Evolutionary conservation across 2,113 vertebrate genomes (phyloP).

Genomic region (Abramis brama): DNA sequence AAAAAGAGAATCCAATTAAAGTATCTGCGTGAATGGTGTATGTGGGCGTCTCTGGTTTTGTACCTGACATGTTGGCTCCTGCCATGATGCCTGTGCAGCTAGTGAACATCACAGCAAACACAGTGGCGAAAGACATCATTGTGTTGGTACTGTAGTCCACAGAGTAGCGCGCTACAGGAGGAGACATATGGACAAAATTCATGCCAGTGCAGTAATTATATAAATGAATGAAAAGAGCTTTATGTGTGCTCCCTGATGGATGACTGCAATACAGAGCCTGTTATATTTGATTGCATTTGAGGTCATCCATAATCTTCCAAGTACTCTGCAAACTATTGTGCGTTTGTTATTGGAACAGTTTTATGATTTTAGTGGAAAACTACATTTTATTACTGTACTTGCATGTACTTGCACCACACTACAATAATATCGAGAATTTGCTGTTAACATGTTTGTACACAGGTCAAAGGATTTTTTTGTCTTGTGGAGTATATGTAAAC

Average conservation of each 20-base stretch:
- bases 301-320: neutral
- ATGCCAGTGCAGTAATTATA: neutral
- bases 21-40: neutral
- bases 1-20: neutral
- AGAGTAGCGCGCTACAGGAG: constrained; percentile 78
- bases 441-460: neutral
- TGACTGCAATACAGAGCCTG: neutral
- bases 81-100: constrained; percentile 95
- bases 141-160: constrained; percentile 87
- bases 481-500: too few relatives aligned
- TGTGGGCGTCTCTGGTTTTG: constrained; percentile 34
- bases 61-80: constrained; percentile 94
- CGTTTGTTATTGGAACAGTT: neutral
- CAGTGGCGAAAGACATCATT: constrained; percentile 86
- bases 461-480: neutral
- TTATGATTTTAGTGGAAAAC: too few relatives aligned
- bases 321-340: neutral
- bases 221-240: neutral
- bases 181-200: neutral
- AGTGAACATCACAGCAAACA: constrained; percentile 90
- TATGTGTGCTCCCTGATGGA: neutral
- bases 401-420: neutral
- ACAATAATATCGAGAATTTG: neutral
- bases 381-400: too few relatives aligned
- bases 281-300: neutral